Evolutionary conservation across 2,888 invertebrate genomes (phyloP), one percentile per base, ranked within the genome.

Genomic region (Drosophila incognita): DNA sequence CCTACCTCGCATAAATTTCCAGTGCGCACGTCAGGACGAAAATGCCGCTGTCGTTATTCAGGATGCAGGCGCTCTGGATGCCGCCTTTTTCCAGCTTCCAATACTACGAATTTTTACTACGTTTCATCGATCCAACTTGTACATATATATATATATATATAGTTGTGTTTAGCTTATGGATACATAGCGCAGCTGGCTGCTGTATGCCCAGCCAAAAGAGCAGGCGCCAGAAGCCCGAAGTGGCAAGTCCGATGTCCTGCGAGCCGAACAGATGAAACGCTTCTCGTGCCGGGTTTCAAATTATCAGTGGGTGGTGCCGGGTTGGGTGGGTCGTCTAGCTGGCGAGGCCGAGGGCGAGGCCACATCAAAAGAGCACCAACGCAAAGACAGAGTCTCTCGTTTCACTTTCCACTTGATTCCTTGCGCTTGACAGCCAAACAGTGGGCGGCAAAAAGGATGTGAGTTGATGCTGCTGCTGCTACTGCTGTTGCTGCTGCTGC

Each of bases 1-100:
- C 91, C 91, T 91, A 91, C 91, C 91, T 91, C 91, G 89, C 91
- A 77, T 71, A 71, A 63, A 76, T 87, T 91, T 89, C 87, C 91
- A 91, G 91, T 91, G 91, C 87, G 91, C 89, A 91, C 87, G 87
- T 79, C 87, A 84, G 82, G 68, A 62, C 42, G 46, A 29, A 72
- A 76, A 79, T 74, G 76, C 63, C 73, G 76, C 59, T 70, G 72
- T 48, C 61, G 54, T 58, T 70, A 58, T 69, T 53, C 74, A 65
- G 65, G 69, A 76, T 72, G 83, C 82, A 70, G 64, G 64, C 38
- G 65, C 49, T 57, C 24, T 46, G 46, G 46, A 46, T 46, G 67
- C 75, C 73, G 69, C 74, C 69, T 64, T 72, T 87, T 57, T 88
- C 88, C 88, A 88, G 86, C 82, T 89, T 90, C 90, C 89, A 90